phyloP scores from a whole-genome alignment of 2,113 vertebrate species.

The Nymphicus hollandicus region DNA sequence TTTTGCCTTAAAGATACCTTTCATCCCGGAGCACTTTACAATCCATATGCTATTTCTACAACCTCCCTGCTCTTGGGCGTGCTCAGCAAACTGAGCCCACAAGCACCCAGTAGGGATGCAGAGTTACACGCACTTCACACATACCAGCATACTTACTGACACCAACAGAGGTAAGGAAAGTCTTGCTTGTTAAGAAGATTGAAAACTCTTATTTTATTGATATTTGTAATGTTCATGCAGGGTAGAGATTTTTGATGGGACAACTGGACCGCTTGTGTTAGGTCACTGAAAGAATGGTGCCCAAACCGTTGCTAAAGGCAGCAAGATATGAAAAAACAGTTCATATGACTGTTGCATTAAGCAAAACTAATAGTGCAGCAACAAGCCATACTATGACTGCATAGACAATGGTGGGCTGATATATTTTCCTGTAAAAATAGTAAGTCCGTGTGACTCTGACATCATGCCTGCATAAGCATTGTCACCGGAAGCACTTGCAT shows the following conservation, averaged over 20 bases:
- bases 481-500: not conserved
- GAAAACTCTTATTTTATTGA: not conserved
- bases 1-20: slow-evolving; percentile 18
- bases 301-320: not conserved
- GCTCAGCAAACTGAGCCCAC: not conserved
- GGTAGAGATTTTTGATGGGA: not conserved
- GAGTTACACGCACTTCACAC: not conserved
- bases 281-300: not conserved
- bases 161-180: not conserved
- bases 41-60: not conserved
- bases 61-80: not conserved
- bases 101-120: not conserved
- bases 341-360: not conserved
- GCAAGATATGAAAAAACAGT: not conserved
- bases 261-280: not conserved
- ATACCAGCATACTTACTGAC: not conserved
- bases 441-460: not conserved
- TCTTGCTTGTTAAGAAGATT: not conserved
- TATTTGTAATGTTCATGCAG: not conserved
- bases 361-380: not conserved
- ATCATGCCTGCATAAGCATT: not conserved
- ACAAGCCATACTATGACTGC: not conserved
- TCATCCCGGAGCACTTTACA: not conserved
- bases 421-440: not conserved
- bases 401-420: not conserved